phyloP scores from a whole-genome alignment of 2,113 vertebrate genomes.

The Galemys pyrenaicus region DNA sequence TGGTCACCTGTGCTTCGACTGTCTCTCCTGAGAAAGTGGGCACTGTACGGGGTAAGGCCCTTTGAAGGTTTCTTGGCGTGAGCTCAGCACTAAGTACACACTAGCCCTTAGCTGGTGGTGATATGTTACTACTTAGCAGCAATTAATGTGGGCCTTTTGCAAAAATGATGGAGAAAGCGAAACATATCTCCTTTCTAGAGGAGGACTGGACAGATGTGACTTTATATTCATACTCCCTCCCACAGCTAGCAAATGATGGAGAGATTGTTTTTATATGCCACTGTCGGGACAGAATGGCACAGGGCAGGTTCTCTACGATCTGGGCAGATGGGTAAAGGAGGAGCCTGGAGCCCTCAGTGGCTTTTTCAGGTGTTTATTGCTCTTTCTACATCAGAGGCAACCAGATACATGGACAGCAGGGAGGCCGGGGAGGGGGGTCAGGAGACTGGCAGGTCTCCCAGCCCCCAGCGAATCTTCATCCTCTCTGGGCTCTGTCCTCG shows the following conservation, averaged over 20 bases:
- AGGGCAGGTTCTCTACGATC: too few relatives aligned
- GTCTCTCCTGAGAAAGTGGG: not conserved
- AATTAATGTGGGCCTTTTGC: too few relatives aligned
- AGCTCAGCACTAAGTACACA: fast-evolving
- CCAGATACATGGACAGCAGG: too few relatives aligned
- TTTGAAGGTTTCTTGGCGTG: not conserved
- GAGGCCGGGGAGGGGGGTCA: too few relatives aligned
- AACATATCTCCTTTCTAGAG: not conserved
- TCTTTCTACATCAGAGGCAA: too few relatives aligned
- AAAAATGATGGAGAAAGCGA: not conserved
- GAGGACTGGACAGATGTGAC: not conserved
- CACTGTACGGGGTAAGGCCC: not conserved
- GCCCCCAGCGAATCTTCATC: too few relatives aligned
- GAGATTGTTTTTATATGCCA: not conserved
- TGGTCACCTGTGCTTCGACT: not conserved
- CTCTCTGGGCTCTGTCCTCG: too few relatives aligned
- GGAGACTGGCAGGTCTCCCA: too few relatives aligned
- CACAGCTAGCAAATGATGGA: not conserved
- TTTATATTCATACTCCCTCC: not conserved
- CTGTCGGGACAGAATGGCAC: too few relatives aligned
- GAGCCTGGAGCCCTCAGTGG: too few relatives aligned
- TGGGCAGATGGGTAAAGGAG: too few relatives aligned
- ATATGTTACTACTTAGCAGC: not conserved
- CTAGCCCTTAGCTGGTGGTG: not conserved
- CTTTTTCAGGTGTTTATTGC: too few relatives aligned